A percentile compares a stretch with the other conserved stretches of the same genome.
These are phyloP conservation scores for Oenanthe oenanthe DNA, from an alignment of 2,113 vertebrate genomes.

Conservation along the genomic window DNA sequence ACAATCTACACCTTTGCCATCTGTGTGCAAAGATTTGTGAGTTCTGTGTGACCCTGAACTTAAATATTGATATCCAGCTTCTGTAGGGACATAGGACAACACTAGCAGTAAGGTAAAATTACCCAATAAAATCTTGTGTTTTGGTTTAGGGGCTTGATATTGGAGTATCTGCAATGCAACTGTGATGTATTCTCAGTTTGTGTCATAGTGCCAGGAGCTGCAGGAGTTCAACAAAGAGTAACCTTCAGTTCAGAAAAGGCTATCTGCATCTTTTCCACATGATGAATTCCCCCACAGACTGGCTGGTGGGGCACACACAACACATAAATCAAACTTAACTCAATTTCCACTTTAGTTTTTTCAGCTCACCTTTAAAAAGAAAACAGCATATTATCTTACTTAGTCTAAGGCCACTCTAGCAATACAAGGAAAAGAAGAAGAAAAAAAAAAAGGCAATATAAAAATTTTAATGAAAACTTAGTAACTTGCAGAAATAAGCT, in stretches of 20 bases:
- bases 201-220: not conserved
- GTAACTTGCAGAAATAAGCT: not conserved
- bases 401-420: constrained; percentile 25
- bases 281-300: not conserved
- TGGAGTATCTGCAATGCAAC: not conserved
- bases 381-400: constrained; percentile 49
- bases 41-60: not conserved
- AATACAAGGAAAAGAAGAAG: not conserved
- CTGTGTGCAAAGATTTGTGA: not conserved
- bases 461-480: constrained; percentile 37
- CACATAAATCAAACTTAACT: constrained; percentile 37
- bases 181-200: not conserved
- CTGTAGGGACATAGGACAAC: not conserved
- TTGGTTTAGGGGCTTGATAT: not conserved
- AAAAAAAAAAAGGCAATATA: not conserved
- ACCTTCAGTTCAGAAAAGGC: not conserved
- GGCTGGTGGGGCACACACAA: not conserved
- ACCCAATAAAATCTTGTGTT: not conserved
- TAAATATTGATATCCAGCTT: not conserved
- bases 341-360: constrained; percentile 7
- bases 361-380: constrained; percentile 32
- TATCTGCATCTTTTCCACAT: not conserved
- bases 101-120: not conserved
- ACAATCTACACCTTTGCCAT: not conserved
- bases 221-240: not conserved